Evolutionary conservation across 2,797 vertebrate species (phyloP).

Genomic region (Fistularia commersonii): DNA sequence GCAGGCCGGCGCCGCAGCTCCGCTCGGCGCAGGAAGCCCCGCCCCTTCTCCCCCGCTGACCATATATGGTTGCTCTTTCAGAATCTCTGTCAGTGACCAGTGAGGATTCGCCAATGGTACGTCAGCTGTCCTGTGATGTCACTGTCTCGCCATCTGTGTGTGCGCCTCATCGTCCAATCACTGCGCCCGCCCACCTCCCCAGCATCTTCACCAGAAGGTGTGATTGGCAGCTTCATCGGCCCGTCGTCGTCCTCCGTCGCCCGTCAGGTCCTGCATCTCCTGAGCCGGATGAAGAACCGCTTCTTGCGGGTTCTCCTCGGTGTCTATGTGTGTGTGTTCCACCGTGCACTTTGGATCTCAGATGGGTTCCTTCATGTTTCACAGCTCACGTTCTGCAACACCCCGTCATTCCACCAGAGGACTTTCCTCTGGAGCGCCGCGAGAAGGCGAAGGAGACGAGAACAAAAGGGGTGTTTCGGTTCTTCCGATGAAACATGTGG

Average conservation of each 20-base stretch:
- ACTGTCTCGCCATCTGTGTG: constrained; percentile 33
- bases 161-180: constrained; percentile 50
- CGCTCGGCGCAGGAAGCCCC: constrained; percentile 18
- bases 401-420: too few species aligned
- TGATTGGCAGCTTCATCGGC: constrained; percentile 20
- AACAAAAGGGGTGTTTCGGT: too few species aligned
- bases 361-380: too few species aligned
- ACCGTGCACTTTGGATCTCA: too few species aligned
- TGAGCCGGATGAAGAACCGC: too few species aligned
- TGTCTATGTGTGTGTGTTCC: too few species aligned
- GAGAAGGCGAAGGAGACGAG: too few species aligned
- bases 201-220: constrained; percentile 12
- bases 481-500: too few species aligned
- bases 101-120: constrained; percentile 90
- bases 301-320: constrained; percentile 11
- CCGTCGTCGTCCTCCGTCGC: constrained; percentile 18
- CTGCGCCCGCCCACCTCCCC: constrained; percentile 15
- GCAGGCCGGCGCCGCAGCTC: background rate
- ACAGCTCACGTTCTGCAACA: too few species aligned
- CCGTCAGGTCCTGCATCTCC: constrained; percentile 2
- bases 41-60: constrained; percentile 73
- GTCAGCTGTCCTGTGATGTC: constrained; percentile 73
- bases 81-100: constrained; percentile 98
- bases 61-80: constrained; percentile 91
- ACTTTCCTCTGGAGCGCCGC: too few species aligned